These are phyloP conservation scores for Drosophila pseudotakahashii DNA, from an alignment of 2,888 invertebrate genomes.

Conservation along the genomic window DNA sequence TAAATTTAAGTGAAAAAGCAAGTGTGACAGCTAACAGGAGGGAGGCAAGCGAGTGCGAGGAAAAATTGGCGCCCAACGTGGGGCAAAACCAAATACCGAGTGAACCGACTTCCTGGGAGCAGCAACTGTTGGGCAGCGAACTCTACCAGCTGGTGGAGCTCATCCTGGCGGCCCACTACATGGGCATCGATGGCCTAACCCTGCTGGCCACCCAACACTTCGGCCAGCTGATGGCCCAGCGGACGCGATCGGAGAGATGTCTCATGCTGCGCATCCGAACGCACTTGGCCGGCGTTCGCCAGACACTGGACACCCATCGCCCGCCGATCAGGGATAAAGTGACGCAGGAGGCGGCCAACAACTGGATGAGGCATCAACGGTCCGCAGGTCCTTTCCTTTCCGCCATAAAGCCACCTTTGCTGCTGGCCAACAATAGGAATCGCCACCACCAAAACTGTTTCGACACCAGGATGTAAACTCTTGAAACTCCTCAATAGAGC, in stretches of 20 bases:
- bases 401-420: not conserved
- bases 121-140: not conserved
- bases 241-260: not conserved
- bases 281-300: not conserved
- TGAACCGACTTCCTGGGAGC: not conserved
- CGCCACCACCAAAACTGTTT: not conserved
- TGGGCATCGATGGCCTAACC: not conserved
- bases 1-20: not conserved
- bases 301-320: not conserved
- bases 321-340: not conserved
- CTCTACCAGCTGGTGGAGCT: constrained; percentile 4
- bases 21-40: not conserved
- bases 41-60: too few species aligned
- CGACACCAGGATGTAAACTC: not conserved
- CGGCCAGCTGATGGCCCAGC: not conserved
- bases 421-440: too few species aligned
- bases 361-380: too few species aligned
- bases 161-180: not conserved
- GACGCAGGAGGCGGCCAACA: not conserved
- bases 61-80: too few species aligned
- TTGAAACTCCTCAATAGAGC: not conserved
- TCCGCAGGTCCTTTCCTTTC: too few species aligned
- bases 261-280: not conserved
- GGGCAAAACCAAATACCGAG: too few species aligned
- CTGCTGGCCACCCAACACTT: not conserved